Evolutionary conservation across 1,140 invertebrate genomes (phyloP).

Genomic region (Drosophila persimilis): DNA sequence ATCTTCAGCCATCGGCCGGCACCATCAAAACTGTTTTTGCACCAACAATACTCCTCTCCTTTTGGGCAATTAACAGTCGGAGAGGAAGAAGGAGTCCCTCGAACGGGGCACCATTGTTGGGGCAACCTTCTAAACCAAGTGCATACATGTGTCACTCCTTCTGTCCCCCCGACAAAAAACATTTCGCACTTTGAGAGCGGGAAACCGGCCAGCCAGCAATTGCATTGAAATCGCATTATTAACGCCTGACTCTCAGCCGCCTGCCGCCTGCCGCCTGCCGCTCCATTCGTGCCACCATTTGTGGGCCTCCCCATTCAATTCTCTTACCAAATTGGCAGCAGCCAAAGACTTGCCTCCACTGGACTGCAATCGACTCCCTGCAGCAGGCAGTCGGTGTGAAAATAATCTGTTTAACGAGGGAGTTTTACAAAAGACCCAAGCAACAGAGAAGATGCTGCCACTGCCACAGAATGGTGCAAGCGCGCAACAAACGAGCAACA

Average conservation of each 20-base stretch:
- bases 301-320: conserved; percentile 37
- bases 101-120: conserved; percentile 43
- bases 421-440: conserved; percentile 76
- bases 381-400: conserved; percentile 59
- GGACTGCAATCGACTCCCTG: no score
- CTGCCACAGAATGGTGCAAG: conserved; percentile 16
- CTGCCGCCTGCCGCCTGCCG: neutral
- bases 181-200: conserved; percentile 57
- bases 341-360: neutral
- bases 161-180: conserved; percentile 67
- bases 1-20: conserved; percentile 13
- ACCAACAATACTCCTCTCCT: conserved; percentile 2
- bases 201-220: conserved; percentile 16
- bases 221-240: conserved; percentile 81
- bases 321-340: conserved; percentile 67
- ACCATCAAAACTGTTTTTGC: neutral
- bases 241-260: conserved; percentile 56
- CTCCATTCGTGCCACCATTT: neutral
- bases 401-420: conserved; percentile 82
- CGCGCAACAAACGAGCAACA: conserved; percentile 75
- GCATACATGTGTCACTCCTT: conserved; percentile 82
- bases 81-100: neutral
- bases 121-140: conserved; percentile 70
- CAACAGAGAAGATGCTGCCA: conserved; percentile 25
- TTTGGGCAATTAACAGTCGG: conserved; percentile 38